These are phyloP conservation scores for Anthonomus grandis DNA, from an alignment of 1,140 invertebrate species.

Conservation along the genomic window DNA sequence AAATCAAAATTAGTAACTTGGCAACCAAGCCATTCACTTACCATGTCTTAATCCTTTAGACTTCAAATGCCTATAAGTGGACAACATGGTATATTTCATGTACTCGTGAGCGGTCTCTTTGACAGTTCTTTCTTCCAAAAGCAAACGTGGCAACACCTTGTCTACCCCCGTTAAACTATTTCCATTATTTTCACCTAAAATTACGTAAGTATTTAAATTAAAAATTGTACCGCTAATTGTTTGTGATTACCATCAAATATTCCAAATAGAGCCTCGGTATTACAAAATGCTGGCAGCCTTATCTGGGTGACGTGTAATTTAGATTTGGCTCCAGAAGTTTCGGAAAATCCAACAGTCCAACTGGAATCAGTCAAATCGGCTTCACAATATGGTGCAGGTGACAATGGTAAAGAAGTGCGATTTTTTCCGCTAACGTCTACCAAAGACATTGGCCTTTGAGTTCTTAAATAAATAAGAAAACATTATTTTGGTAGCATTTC, in stretches of 20 bases:
- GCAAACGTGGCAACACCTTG: conserved; percentile 67
- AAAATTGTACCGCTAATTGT: no score
- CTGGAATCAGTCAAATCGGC: conserved; percentile 57
- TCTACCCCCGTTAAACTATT: conserved; percentile 65
- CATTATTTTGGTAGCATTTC: no score
- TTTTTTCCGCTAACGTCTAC: conserved; percentile 80
- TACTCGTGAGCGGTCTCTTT: conserved; percentile 77
- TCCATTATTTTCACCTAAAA: conserved; percentile 57
- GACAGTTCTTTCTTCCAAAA: conserved; percentile 74
- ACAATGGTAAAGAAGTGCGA: conserved; percentile 59
- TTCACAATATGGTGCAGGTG: conserved; percentile 58
- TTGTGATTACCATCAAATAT: conserved; percentile 65
- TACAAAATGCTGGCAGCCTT: conserved; percentile 70
- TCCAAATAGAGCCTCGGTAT: conserved; percentile 74
- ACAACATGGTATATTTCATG: conserved; percentile 76
- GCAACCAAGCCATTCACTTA: background rate
- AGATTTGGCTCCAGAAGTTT: conserved; percentile 71
- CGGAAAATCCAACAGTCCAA: conserved; percentile 79
- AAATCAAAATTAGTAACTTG: background rate
- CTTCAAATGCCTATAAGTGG: conserved; percentile 70
- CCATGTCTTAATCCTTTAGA: conserved; percentile 68
- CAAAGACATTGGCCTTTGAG: conserved; percentile 73
- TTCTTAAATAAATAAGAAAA: conserved; percentile 47
- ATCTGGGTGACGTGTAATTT: conserved; percentile 73
- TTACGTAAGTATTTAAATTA: background rate